Evolutionary conservation across 2,888 invertebrate species (phyloP).

Genomic region (Lobophora halterata): DNA sequence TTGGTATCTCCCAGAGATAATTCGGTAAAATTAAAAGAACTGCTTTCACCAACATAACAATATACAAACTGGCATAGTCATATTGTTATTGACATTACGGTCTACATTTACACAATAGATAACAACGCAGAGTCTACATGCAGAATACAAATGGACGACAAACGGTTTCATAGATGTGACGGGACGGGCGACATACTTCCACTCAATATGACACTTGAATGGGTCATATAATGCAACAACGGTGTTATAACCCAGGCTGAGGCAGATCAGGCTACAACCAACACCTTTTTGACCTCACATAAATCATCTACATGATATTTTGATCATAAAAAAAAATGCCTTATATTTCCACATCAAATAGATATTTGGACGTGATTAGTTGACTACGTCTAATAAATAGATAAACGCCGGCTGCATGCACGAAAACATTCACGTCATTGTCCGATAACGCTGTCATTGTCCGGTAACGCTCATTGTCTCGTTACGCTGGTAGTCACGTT

Average conservation of each 20-base stretch:
- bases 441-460: too few relatives aligned
- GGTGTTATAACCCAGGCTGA: slow-evolving; percentile 15
- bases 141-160: slow-evolving; percentile 60
- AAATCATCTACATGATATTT: too few relatives aligned
- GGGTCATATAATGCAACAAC: slow-evolving; percentile 26
- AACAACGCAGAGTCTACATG: slow-evolving; percentile 42
- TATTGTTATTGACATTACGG: slow-evolving; percentile 55
- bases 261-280: too few relatives aligned
- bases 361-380: too few relatives aligned
- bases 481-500: too few relatives aligned
- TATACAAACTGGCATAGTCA: slow-evolving; percentile 15
- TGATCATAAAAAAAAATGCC: too few relatives aligned
- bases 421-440: too few relatives aligned
- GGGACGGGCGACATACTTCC: slow-evolving; percentile 47
- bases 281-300: too few relatives aligned
- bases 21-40: slow-evolving; percentile 20
- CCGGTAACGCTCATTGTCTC: too few relatives aligned
- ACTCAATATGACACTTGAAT: slow-evolving; percentile 41
- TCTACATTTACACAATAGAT: slow-evolving; percentile 65
- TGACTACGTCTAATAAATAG: too few relatives aligned
- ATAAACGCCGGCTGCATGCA: too few relatives aligned
- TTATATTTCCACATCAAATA: too few relatives aligned
- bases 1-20: slow-evolving; percentile 1
- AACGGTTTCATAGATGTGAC: slow-evolving; percentile 51
- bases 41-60: slow-evolving; percentile 21